phyloP scores from a whole-genome alignment of 2,888 invertebrate species.

The Tigriopus californicus region DNA sequence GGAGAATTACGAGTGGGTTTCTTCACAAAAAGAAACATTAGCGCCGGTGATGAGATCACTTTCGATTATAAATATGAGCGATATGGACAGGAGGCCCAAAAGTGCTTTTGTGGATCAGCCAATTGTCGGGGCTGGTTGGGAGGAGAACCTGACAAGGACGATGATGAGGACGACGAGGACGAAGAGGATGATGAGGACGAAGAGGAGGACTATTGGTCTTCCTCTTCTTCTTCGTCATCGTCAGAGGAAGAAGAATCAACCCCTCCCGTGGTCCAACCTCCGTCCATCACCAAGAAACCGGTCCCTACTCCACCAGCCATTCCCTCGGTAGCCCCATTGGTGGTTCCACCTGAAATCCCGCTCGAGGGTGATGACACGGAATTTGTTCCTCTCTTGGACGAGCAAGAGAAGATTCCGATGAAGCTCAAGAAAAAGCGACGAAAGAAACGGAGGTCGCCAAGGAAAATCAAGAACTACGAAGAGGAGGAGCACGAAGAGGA shows the following conservation, averaged over 20 bases:
- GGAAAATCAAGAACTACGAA: conserved; percentile 15
- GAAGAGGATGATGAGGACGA: conserved; percentile 36
- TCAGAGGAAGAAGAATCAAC: neutral
- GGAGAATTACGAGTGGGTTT: conserved; percentile 81
- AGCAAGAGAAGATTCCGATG: conserved; percentile 22
- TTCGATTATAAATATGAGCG: conserved; percentile 94
- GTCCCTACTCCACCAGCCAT: neutral
- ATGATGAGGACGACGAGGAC: conserved; percentile 35
- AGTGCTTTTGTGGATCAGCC: conserved; percentile 74
- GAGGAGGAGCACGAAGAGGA: conserved; percentile 50
- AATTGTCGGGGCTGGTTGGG: conserved; percentile 92
- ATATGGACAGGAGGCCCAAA: conserved; percentile 74
- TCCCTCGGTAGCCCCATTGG: neutral
- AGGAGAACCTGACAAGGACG: conserved; percentile 43
- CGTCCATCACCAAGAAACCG: neutral
- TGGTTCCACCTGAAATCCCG: neutral
- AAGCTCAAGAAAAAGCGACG: conserved; percentile 22
- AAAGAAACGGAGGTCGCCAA: conserved; percentile 24
- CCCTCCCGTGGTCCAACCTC: no score
- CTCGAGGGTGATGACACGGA: neutral
- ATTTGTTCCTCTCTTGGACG: neutral
- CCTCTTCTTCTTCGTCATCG: neutral
- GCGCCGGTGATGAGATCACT: conserved; percentile 80
- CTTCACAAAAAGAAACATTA: conserved; percentile 67
- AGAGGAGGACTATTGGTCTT: conserved; percentile 26